Base-by-base conservation (phyloP, 1,140 invertebrate genomes). In the Drosophila ercepeae region DNA sequence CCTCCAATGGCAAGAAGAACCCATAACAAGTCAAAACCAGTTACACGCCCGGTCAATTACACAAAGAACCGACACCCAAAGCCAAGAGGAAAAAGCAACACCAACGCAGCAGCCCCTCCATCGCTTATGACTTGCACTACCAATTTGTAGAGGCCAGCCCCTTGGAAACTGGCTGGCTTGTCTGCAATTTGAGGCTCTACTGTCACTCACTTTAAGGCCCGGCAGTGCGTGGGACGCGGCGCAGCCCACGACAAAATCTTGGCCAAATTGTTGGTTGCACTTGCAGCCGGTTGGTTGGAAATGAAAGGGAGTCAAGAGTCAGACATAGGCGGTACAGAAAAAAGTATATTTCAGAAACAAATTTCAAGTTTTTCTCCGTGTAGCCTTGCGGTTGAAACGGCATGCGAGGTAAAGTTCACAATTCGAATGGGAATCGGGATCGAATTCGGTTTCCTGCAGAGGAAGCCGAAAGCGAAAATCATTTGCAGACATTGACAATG, bases 111-210 rank as follows among this genome's bases (percentile, higher is more conserved):
- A n/a, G n/a, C n/a, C n/a, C 19, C 25, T 50, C 25, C 9, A n/a
- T 44, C 29, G 60, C 21, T 67, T 68, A 68, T 67, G 61, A 67
- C 61, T 53, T 67, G 64, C 64, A 68, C 63, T 53, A 53, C 46
- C 64, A 68, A 67, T 44, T 65, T 27, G 19, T 4, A n/a, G 3
- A 13, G 4, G 6, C 1, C 25, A 14, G 25, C 55, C 46, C 25
- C 73, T 67, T 67, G 36, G 42, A 54, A 61, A 71, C 67, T 41
- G 36, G 45, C 69, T 72, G 55, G 60, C 57, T 68, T 84, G 75
- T 79, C 79, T 54, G 61, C 81, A 72, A 79, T 84, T 84, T 84
- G 81, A 84, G 81, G 79, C 75, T 78, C 75, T 64, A 76, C 75
- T 86, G 79, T 84, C 79, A 76, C 60, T 84, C 78, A 78, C 32